These are phyloP conservation scores for Tenthredo livida DNA, from an alignment of 2,888 invertebrate species.

Conservation along the genomic window DNA sequence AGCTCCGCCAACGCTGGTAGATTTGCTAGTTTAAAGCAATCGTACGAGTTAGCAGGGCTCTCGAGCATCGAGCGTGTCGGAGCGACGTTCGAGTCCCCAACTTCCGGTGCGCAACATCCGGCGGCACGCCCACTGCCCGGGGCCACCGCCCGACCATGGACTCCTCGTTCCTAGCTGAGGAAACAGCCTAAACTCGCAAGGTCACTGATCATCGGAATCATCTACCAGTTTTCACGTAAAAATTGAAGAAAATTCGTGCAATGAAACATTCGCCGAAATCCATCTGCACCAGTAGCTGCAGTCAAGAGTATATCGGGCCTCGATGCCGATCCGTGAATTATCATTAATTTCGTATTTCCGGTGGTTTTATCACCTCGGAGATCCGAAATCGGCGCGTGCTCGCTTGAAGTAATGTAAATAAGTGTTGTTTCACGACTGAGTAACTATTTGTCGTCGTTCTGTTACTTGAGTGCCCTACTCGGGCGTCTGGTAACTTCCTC, in stretches of 20 bases:
- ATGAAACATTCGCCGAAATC: neutral
- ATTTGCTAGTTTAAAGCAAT: constrained; percentile 52
- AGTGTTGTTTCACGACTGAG: constrained; percentile 21
- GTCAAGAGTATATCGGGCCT: neutral
- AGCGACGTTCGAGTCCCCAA: constrained; percentile 73
- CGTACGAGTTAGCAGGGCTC: constrained; percentile 52
- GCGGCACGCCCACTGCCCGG: constrained; percentile 73
- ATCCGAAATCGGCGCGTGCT: neutral
- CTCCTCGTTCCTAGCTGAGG: constrained; percentile 3
- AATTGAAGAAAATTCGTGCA: neutral
- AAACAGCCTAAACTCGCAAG: constrained; percentile 23
- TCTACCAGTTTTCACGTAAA: neutral
- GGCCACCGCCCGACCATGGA: constrained; percentile 51
- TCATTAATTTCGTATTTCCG: neutral
- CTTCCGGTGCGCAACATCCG: constrained; percentile 77
- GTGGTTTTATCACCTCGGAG: neutral
- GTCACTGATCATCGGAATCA: neutral
- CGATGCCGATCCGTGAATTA: neutral
- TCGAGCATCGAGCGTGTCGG: constrained; percentile 75
- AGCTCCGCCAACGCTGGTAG: constrained; percentile 39
- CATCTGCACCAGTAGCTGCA: neutral
- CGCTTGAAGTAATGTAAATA: neutral
- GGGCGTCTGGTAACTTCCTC: constrained; percentile 29
- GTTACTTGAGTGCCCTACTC: constrained; percentile 10
- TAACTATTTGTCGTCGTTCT: constrained; percentile 42